A percentile compares a stretch with the other conserved stretches of the same genome.
Evolutionary conservation across 1,140 invertebrate species (phyloP).

Genomic region (Idris sp.): DNA sequence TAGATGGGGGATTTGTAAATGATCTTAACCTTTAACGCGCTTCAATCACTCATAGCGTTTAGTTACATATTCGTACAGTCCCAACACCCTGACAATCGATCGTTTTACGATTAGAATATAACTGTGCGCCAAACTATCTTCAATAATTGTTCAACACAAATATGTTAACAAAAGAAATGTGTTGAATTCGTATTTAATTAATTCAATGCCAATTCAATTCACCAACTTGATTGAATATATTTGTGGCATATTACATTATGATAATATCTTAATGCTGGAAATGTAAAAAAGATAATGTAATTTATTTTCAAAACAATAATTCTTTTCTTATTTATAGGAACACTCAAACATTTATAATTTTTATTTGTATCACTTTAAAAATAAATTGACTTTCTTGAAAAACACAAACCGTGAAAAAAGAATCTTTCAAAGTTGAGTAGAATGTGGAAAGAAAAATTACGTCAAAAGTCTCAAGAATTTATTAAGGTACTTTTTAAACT

Average conservation of each 20-base stretch:
- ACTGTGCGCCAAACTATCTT: slow-evolving; percentile 11
- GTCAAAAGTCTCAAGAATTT: slow-evolving; percentile 78
- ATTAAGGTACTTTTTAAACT: slow-evolving; percentile 78
- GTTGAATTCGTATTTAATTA: no score
- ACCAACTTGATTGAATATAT: no score
- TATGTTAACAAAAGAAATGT: no score
- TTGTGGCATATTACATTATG: no score
- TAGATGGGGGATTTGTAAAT: slow-evolving; percentile 72
- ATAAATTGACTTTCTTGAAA: slow-evolving; percentile 20
- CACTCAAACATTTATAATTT: no score
- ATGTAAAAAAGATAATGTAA: no score
- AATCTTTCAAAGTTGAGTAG: slow-evolving; percentile 73
- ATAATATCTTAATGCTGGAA: no score
- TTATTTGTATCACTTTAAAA: background rate
- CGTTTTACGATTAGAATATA: slow-evolving; percentile 31
- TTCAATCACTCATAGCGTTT: slow-evolving; percentile 73
- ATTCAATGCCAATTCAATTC: no score
- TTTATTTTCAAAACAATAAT: no score
- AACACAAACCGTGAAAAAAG: slow-evolving; percentile 71
- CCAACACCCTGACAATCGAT: slow-evolving; percentile 21
- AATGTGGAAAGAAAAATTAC: slow-evolving; percentile 73
- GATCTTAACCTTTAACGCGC: slow-evolving; percentile 69
- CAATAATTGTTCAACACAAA: slow-evolving; percentile 13
- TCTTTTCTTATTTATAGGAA: no score
- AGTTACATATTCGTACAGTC: slow-evolving; percentile 61